These are phyloP conservation scores for Holocentrus rufus DNA, from an alignment of 2,797 vertebrate species.

Conservation along the genomic window DNA sequence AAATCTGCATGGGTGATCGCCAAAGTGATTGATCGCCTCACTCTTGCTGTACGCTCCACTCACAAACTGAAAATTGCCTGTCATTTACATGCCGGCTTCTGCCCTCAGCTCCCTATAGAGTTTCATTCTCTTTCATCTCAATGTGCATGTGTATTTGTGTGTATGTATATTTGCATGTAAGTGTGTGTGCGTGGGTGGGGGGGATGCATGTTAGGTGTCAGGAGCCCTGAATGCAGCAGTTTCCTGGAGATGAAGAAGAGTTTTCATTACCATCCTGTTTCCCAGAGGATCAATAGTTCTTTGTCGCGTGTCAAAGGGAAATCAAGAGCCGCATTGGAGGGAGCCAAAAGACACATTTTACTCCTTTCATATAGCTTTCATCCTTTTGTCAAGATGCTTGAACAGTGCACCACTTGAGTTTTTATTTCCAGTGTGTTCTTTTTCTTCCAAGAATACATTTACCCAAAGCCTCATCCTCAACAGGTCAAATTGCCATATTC, in stretches of 20 bases:
- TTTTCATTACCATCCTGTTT: conserved; percentile 63
- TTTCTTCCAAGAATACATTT: conserved; percentile 29
- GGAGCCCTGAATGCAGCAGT: conserved; percentile 38
- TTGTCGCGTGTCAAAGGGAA: conserved; percentile 78
- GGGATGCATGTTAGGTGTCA: conserved; percentile 12
- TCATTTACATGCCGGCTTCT: conserved; percentile 84
- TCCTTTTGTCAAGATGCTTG: conserved; percentile 51
- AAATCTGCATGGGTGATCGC: conserved; percentile 82
- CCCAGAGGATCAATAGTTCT: conserved; percentile 84
- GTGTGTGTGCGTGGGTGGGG: conserved; percentile 24
- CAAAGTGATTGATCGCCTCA: conserved; percentile 84
- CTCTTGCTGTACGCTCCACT: conserved; percentile 73
- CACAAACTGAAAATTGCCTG: conserved; percentile 84
- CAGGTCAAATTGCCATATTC: conserved; percentile 39
- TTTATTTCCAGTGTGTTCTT: conserved; percentile 44
- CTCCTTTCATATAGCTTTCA: conserved; percentile 65
- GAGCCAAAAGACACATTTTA: conserved; percentile 57
- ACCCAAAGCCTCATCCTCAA: conserved; percentile 38
- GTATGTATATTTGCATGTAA: conserved; percentile 44
- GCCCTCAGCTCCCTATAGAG: conserved; percentile 57
- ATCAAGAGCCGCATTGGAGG: conserved; percentile 75
- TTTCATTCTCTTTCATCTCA: conserved; percentile 56
- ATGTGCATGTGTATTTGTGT: conserved; percentile 24
- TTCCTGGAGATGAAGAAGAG: conserved; percentile 44
- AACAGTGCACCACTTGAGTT: conserved; percentile 38